phyloP scores from a whole-genome alignment of 2,888 invertebrate genomes.

The Argyra leucocephala region DNA sequence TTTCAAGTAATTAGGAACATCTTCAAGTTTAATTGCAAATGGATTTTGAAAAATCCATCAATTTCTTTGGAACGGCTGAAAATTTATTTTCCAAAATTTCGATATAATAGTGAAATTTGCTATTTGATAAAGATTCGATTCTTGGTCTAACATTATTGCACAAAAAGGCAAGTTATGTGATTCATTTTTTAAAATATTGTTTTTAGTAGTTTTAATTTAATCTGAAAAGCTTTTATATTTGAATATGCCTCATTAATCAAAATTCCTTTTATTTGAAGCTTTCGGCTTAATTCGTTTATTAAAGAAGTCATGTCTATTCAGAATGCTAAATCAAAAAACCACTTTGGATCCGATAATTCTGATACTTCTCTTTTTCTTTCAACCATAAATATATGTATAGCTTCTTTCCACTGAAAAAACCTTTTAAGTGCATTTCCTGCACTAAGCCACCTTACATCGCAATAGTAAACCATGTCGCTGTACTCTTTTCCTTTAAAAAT shows the following conservation, averaged over 20 bases:
- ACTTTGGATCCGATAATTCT: slow-evolving; percentile 11
- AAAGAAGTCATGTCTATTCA: slow-evolving; percentile 12
- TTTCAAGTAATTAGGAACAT: slow-evolving; percentile 10
- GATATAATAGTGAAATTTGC: too few species aligned
- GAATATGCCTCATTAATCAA: slow-evolving; percentile 9
- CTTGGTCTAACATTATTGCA: not conserved
- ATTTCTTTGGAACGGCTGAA: too few species aligned
- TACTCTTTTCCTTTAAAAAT: too few species aligned
- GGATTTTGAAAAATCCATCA: too few species aligned
- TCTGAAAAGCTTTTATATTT: slow-evolving; percentile 8
- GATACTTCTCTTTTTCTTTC: slow-evolving; percentile 10
- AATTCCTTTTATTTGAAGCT: slow-evolving; percentile 12
- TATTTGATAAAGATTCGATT: too few species aligned
- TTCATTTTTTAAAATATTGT: slow-evolving; percentile 5
- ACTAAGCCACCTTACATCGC: slow-evolving; percentile 12
- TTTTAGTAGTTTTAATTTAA: slow-evolving; percentile 9
- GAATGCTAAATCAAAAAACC: slow-evolving; percentile 11
- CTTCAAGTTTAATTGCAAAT: slow-evolving; percentile 12
- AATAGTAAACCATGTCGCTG: slow-evolving; percentile 10
- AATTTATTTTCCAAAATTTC: too few species aligned
- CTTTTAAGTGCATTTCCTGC: slow-evolving; percentile 13
- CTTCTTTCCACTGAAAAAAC: slow-evolving; percentile 13
- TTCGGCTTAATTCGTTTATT: slow-evolving; percentile 12
- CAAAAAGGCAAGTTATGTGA: slow-evolving; percentile 8
- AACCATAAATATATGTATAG: slow-evolving; percentile 11